Evolutionary conservation across 2,888 invertebrate species (phyloP).

Genomic region (Chloroclysta siterata): DNA sequence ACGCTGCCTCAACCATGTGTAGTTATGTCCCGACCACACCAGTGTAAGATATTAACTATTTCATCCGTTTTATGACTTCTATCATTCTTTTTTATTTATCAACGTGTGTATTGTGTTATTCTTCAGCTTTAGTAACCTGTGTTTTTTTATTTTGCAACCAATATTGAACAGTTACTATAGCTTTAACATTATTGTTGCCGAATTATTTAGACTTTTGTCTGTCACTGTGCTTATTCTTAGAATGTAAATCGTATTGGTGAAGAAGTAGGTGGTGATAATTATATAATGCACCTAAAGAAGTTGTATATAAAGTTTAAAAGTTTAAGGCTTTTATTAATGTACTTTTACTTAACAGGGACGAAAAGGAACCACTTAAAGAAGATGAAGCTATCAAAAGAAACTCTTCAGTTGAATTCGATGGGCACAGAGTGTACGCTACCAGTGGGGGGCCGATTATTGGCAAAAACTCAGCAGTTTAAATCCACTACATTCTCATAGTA

Average conservation of each 20-base stretch:
- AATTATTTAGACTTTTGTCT: neutral
- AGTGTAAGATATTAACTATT: conserved; percentile 83
- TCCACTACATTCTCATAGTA: conserved; percentile 18
- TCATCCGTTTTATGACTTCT: conserved; percentile 43
- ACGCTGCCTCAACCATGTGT: conserved; percentile 79
- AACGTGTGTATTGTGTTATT: conserved; percentile 45
- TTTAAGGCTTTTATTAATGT: conserved; percentile 11
- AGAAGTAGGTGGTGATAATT: conserved; percentile 15
- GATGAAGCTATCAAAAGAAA: conserved; percentile 89
- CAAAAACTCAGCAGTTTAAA: conserved; percentile 94
- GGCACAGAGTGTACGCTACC: conserved; percentile 92
- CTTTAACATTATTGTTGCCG: neutral
- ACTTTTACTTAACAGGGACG: conserved; percentile 83
- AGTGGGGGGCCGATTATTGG: conserved; percentile 94
- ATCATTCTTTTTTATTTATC: conserved; percentile 35
- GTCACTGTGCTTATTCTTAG: conserved; percentile 16
- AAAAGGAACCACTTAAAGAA: conserved; percentile 92
- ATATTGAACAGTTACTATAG: neutral
- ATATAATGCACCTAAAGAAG: conserved; percentile 30
- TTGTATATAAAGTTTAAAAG: conserved; percentile 38
- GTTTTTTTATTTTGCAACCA: neutral
- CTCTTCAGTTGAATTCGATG: conserved; percentile 92
- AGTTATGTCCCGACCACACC: conserved; percentile 86
- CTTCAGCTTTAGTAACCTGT: conserved; percentile 15
- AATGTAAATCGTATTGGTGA: conserved; percentile 14